Conservation (phyloP, 1,140 invertebrate species). For the Anastrepha obliqua region DNA sequence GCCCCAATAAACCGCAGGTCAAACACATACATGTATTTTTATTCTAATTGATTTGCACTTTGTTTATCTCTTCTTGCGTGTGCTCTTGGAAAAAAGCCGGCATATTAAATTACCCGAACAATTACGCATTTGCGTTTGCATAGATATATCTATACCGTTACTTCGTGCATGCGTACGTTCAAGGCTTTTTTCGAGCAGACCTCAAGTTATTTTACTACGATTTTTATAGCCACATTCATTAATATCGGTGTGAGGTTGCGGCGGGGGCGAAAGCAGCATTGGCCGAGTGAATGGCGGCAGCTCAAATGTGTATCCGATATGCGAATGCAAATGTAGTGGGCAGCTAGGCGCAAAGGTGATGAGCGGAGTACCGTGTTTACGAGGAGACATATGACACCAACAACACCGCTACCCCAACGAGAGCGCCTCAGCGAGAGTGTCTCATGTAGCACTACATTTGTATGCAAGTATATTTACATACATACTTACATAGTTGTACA, state of each 20-base stretch:
- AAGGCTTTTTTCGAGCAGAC: neutral
- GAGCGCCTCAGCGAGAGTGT: neutral
- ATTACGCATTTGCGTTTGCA: slow-evolving; percentile 19
- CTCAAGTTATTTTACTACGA: slow-evolving; percentile 40
- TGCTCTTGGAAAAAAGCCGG: slow-evolving; percentile 14
- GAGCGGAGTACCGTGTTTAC: neutral
- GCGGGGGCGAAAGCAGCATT: neutral
- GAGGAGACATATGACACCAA: neutral
- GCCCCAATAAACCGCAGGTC: neutral
- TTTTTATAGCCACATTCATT: slow-evolving; percentile 21
- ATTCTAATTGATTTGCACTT: neutral
- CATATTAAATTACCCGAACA: slow-evolving; percentile 5
- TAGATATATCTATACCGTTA: neutral
- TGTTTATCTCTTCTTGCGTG: neutral
- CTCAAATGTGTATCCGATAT: slow-evolving; percentile 27
- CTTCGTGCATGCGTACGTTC: slow-evolving; percentile 18
- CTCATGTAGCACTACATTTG: neutral
- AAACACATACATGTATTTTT: neutral
- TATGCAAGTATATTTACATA: neutral
- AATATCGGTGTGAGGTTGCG: neutral
- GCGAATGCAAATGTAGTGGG: neutral
- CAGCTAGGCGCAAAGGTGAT: slow-evolving; percentile 18
- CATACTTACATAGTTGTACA: neutral
- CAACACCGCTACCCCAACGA: neutral
- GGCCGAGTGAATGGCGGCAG: slow-evolving; percentile 31